Evolutionary conservation across 2,888 invertebrate genomes (phyloP).

Genomic region (Dynastes grantii): DNA sequence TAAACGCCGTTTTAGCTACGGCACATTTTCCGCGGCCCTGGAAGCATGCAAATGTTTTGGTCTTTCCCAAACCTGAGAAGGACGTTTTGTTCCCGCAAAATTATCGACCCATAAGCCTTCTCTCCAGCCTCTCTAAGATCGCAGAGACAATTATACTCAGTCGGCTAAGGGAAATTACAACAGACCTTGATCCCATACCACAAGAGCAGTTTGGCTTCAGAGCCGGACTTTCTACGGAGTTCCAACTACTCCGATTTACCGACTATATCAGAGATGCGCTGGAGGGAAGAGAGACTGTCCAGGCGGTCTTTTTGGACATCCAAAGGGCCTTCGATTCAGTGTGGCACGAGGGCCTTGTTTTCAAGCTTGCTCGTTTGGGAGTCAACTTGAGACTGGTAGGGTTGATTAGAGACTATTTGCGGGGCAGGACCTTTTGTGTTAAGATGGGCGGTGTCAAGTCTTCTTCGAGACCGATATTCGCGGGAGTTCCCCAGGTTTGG

Average conservation of each 20-base stretch:
- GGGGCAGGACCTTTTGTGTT: too few relatives aligned
- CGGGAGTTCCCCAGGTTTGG: too few relatives aligned
- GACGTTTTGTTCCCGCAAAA: slow-evolving; percentile 48
- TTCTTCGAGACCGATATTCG: too few relatives aligned
- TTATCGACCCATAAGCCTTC: slow-evolving; percentile 60
- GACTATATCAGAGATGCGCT: neutral
- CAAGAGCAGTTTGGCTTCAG: neutral
- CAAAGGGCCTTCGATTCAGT: too few relatives aligned
- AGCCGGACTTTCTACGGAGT: neutral
- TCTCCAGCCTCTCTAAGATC: slow-evolving; percentile 31
- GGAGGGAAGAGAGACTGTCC: too few relatives aligned
- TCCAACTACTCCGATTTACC: neutral
- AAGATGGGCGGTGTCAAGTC: too few relatives aligned
- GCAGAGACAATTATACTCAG: neutral
- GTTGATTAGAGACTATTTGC: too few relatives aligned
- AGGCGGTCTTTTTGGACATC: too few relatives aligned
- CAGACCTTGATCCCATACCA: neutral
- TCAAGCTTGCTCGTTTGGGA: too few relatives aligned
- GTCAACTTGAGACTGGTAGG: too few relatives aligned
- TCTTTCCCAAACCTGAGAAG: slow-evolving; percentile 45
- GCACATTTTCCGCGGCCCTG: slow-evolving; percentile 47
- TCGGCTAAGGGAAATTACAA: neutral
- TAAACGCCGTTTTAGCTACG: slow-evolving; percentile 37
- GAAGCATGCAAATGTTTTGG: slow-evolving; percentile 48
- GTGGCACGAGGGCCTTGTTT: too few relatives aligned